These are phyloP conservation scores for Rhysida immarginata DNA, from an alignment of 1,140 invertebrate genomes.

Conservation along the genomic window DNA sequence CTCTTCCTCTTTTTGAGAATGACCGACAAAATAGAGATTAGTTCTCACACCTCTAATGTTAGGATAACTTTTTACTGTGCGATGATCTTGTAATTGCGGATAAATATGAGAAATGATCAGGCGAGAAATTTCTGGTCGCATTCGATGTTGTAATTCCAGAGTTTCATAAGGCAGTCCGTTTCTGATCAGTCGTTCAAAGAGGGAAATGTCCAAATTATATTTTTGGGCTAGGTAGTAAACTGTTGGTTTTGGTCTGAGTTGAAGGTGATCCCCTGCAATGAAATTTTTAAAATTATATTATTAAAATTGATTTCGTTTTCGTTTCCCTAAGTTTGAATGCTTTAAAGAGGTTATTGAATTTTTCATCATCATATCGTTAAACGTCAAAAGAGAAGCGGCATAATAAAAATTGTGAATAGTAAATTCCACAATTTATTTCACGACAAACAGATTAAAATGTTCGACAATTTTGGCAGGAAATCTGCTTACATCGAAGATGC, in stretches of 20 bases:
- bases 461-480: too few relatives aligned
- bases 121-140: conserved; percentile 30
- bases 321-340: too few relatives aligned
- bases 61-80: conserved; percentile 34
- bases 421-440: too few relatives aligned
- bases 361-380: too few relatives aligned
- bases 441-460: too few relatives aligned
- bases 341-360: too few relatives aligned
- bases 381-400: too few relatives aligned
- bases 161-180: conserved; percentile 21
- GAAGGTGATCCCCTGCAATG: conserved; percentile 16
- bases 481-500: too few relatives aligned
- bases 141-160: conserved; percentile 30
- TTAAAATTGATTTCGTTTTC: too few relatives aligned
- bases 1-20: conserved; percentile 22
- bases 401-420: too few relatives aligned
- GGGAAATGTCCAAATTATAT: conserved; percentile 22
- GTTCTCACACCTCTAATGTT: conserved; percentile 34
- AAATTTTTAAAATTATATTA: too few relatives aligned
- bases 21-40: conserved; percentile 45
- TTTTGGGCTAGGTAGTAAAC: conserved; percentile 22
- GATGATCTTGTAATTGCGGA: conserved; percentile 4
- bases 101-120: conserved; percentile 30
- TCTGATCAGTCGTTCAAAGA: conserved; percentile 24
- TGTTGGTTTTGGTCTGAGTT: conserved; percentile 11